These are phyloP conservation scores for Aldrovandia affinis DNA, from an alignment of 2,797 vertebrate species.

Conservation along the genomic window DNA sequence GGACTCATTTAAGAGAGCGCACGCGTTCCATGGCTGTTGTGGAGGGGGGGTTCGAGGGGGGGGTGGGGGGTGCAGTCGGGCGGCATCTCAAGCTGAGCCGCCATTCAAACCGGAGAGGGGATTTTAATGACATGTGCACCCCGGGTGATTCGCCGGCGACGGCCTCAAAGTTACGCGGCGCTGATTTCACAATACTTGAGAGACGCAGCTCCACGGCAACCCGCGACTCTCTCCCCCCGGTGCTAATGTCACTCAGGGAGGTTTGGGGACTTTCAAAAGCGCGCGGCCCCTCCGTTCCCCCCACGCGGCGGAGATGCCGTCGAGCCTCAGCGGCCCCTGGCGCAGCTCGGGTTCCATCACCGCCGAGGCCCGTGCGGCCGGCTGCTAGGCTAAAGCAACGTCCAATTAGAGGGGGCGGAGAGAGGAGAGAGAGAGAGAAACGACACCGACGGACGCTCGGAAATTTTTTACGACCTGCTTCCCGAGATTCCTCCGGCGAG, in stretches of 20 bases:
- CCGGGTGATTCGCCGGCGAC: neutral
- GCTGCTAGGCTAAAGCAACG: neutral
- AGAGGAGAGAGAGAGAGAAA: neutral
- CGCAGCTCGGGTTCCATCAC: neutral
- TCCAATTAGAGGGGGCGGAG: neutral
- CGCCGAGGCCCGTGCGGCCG: neutral
- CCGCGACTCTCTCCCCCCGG: neutral
- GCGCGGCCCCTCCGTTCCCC: neutral
- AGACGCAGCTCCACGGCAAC: neutral
- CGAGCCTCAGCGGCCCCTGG: neutral
- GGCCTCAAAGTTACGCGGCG: neutral
- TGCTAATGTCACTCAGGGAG: neutral
- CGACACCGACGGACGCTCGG: neutral
- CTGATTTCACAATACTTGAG: slow-evolving; percentile 16
- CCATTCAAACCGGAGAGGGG: slow-evolving; percentile 3
- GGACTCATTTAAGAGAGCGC: slow-evolving; percentile 26
- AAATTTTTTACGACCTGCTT: neutral
- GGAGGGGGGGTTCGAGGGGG: neutral
- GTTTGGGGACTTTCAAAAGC: neutral
- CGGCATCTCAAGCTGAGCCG: neutral
- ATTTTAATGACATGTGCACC: neutral
- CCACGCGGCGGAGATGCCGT: too few relatives aligned
- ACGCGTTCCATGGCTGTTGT: neutral
- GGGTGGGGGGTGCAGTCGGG: neutral
- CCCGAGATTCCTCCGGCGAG: neutral